These are phyloP conservation scores for Cremastinae sp. DNA, from an alignment of 2,888 invertebrate genomes.

Conservation along the genomic window DNA sequence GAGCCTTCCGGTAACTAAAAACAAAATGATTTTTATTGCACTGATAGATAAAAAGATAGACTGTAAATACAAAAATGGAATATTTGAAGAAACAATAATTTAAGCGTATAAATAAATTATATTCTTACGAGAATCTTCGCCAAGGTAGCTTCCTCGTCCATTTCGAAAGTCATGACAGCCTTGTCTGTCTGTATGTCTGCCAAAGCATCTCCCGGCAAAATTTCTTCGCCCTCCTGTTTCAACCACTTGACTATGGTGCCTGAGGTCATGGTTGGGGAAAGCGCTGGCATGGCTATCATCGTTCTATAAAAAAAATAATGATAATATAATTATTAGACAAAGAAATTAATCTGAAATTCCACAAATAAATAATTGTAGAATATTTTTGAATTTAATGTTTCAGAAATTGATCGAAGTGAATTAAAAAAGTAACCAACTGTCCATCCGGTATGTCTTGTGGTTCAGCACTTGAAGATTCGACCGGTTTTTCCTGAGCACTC, in stretches of 20 bases:
- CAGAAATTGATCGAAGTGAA: no score
- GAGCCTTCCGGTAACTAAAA: slow-evolving; percentile 81
- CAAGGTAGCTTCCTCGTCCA: slow-evolving; percentile 83
- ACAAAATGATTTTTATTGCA: not conserved
- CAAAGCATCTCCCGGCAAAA: slow-evolving; percentile 83
- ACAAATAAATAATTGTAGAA: not conserved
- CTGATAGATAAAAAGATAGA: not conserved
- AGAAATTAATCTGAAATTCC: not conserved
- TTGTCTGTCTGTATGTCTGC: slow-evolving; percentile 87
- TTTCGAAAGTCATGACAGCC: slow-evolving; percentile 84
- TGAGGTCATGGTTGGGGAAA: slow-evolving; percentile 85
- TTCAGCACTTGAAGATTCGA: slow-evolving; percentile 46
- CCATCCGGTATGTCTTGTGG: slow-evolving; percentile 72
- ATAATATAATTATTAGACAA: no score
- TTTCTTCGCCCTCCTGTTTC: slow-evolving; percentile 83
- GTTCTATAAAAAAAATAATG: slow-evolving; percentile 65
- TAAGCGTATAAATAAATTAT: not conserved
- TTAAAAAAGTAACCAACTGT: slow-evolving; percentile 69
- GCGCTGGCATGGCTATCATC: slow-evolving; percentile 82
- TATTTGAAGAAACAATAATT: not conserved
- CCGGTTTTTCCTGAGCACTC: slow-evolving; percentile 41
- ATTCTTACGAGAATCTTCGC: slow-evolving; percentile 83
- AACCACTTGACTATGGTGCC: slow-evolving; percentile 84
- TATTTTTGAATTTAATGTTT: no score
- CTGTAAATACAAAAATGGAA: not conserved